phyloP scores from a whole-genome alignment of 2,888 invertebrate species.

The Microchrysa polita region DNA sequence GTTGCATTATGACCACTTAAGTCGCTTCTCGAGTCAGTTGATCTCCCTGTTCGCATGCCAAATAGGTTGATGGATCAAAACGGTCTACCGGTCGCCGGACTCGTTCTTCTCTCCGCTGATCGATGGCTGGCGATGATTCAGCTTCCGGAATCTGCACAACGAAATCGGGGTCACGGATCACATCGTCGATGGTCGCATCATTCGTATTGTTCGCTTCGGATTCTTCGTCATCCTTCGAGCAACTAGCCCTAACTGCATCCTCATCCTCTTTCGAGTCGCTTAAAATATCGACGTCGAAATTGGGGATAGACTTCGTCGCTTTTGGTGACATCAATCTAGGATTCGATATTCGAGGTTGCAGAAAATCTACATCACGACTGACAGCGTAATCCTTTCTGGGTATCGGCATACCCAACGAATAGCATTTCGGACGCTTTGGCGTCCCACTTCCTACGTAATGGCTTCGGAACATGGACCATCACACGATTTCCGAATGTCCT shows the following conservation, averaged over 20 bases:
- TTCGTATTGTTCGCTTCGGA: no score
- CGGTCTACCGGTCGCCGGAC: not conserved
- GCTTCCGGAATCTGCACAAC: not conserved
- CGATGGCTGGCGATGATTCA: not conserved
- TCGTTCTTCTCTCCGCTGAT: not conserved
- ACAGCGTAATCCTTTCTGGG: no score
- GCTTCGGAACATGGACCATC: no score
- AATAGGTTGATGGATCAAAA: not conserved
- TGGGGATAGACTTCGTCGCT: not conserved
- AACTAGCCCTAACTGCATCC: not conserved
- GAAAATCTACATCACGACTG: no score
- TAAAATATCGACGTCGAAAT: no score
- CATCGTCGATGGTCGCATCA: not conserved
- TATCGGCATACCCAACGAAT: no score
- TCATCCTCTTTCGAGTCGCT: no score
- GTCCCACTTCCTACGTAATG: no score
- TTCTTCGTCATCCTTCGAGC: not conserved
- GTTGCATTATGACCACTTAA: no score
- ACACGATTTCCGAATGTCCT: no score
- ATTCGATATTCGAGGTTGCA: not conserved
- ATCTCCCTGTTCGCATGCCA: not conserved
- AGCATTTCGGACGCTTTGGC: no score
- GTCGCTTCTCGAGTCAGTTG: not conserved
- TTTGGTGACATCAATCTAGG: not conserved
- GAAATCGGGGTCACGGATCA: not conserved